phyloP scores from a whole-genome alignment of 1,140 invertebrate species.

The Caerostris extrusa region DNA sequence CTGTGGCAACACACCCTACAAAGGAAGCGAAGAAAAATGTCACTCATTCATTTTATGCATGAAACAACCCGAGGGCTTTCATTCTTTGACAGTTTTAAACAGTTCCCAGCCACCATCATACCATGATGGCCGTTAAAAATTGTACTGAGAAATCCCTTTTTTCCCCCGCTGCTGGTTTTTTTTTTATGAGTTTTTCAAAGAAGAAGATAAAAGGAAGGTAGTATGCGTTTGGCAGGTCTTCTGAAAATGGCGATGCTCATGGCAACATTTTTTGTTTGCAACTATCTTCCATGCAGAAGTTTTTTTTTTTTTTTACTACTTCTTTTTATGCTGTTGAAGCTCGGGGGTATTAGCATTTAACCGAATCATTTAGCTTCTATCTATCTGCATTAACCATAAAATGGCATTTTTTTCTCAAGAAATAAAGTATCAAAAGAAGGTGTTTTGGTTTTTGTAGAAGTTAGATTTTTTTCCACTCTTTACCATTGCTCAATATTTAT shows the following conservation, averaged over 20 bases:
- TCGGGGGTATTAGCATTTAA: conserved; percentile 28
- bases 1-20: conserved; percentile 48
- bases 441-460: no score
- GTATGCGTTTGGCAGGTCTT: conserved; percentile 52
- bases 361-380: conserved; percentile 53
- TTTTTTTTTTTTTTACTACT: not conserved
- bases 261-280: conserved; percentile 27
- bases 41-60: conserved; percentile 63
- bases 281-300: not conserved
- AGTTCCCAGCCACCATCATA: not conserved
- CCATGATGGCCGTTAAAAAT: conserved; percentile 47
- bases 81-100: conserved; percentile 51
- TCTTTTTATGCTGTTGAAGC: not conserved
- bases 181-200: not conserved
- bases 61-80: conserved; percentile 45
- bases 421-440: no score
- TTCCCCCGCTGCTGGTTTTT: not conserved
- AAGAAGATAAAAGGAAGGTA: not conserved
- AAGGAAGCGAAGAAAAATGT: conserved; percentile 56
- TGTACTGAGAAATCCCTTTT: not conserved
- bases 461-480: no score
- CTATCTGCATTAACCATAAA: not conserved
- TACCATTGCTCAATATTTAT: no score
- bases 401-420: no score
- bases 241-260: conserved; percentile 19